A percentile compares a stretch with the other conserved stretches of the same genome.
These are phyloP conservation scores for Butorides virescens DNA, from an alignment of 2,113 vertebrate species.

Conservation along the genomic window DNA sequence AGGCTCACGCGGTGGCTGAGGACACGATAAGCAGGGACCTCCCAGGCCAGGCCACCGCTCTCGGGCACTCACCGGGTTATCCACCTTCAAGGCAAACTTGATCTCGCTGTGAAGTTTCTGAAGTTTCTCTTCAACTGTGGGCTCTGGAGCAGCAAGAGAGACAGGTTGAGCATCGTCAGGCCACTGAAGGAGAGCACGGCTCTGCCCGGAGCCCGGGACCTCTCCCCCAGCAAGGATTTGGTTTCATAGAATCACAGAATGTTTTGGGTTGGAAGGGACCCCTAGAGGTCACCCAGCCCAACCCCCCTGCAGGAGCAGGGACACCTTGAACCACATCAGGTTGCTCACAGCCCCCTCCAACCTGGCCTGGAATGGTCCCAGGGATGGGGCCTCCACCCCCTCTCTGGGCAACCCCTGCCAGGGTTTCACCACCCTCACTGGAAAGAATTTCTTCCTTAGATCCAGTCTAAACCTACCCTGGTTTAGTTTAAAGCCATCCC, in stretches of 20 bases:
- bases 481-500: no score
- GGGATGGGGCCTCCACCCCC: no score
- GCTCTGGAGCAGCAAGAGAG: conserved; percentile 74
- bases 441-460: no score
- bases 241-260: background rate
- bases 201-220: background rate
- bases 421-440: no score
- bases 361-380: no score
- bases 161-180: fast-evolving
- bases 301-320: no score
- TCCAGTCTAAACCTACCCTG: no score
- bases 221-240: background rate
- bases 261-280: no score
- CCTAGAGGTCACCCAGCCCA: no score
- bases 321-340: no score
- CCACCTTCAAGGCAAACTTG: conserved; percentile 96
- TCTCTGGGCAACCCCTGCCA: no score
- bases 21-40: fast-evolving
- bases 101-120: conserved; percentile 97
- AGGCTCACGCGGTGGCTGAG: fast-evolving
- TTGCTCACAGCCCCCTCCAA: no score
- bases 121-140: conserved; percentile 89
- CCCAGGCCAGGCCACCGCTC: background rate
- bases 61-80: conserved; percentile 85
- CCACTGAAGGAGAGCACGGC: background rate